A percentile compares a stretch with the other conserved stretches of the same genome.
These are phyloP conservation scores for Chrysochloris asiatica DNA, from an alignment of 2,113 vertebrate species.

Conservation along the genomic window DNA sequence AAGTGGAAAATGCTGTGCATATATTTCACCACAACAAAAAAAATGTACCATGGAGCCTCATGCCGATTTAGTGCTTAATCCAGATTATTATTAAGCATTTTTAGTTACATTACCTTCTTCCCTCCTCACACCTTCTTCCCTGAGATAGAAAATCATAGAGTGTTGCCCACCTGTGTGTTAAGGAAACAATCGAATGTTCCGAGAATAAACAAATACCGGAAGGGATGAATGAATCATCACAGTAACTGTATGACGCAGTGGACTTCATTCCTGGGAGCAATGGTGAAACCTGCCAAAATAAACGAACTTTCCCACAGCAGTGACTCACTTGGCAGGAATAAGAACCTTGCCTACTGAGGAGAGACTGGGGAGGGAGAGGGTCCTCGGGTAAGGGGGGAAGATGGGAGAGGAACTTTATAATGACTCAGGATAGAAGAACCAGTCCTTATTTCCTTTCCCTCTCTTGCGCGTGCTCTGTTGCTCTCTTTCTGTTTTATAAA, in stretches of 20 bases:
- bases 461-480: too few relatives aligned
- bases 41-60: neutral
- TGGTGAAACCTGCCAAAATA: conserved; percentile 70
- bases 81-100: neutral
- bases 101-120: neutral
- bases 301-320: conserved; percentile 73
- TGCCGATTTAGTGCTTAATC: neutral
- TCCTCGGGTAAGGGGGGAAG: neutral
- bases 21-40: neutral
- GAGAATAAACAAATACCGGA: conserved; percentile 37
- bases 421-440: conserved; percentile 50
- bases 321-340: conserved; percentile 75
- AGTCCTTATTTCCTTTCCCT: neutral
- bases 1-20: neutral
- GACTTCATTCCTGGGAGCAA: conserved; percentile 58
- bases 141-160: neutral
- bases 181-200: neutral
- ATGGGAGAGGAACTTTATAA: neutral
- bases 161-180: too few relatives aligned
- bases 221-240: conserved; percentile 64
- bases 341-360: conserved; percentile 25
- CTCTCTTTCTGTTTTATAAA: neutral
- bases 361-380: neutral
- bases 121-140: neutral
- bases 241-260: neutral